phyloP scores from a whole-genome alignment of 2,797 vertebrate species.

The Masticophis lateralis region DNA sequence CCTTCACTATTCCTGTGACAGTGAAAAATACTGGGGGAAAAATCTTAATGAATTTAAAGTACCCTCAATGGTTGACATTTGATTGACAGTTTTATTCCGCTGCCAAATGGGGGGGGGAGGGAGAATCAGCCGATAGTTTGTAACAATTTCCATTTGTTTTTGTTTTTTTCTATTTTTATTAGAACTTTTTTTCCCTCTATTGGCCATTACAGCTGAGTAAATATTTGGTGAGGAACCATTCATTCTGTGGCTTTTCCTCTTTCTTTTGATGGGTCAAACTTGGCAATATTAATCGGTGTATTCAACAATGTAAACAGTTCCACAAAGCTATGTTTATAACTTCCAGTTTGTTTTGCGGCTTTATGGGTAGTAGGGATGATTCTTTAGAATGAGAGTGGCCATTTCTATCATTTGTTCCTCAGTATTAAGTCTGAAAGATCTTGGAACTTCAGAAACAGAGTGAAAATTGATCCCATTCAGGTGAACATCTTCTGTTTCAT shows the following conservation, averaged over 20 bases:
- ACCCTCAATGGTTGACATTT: neutral
- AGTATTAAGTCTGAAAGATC: neutral
- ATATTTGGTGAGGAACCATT: conserved; percentile 2
- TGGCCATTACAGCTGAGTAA: conserved; percentile 12
- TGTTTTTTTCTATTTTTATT: neutral
- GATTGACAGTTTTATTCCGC: neutral
- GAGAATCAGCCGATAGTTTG: neutral
- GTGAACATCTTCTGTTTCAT: neutral
- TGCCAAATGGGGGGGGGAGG: neutral
- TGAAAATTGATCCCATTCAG: conserved; percentile 2
- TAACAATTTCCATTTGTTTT: neutral
- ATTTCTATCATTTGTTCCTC: neutral
- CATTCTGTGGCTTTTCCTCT: conserved; percentile 10
- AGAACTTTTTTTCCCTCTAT: neutral
- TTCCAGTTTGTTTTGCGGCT: conserved; percentile 6
- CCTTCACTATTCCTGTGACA: neutral
- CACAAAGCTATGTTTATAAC: conserved; percentile 3
- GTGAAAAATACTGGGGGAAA: neutral
- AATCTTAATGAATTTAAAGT: neutral
- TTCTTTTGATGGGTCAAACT: conserved; percentile 14
- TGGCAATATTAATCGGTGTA: conserved; percentile 9
- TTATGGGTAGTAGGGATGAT: conserved; percentile 1
- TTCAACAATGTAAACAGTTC: neutral
- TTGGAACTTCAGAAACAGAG: neutral
- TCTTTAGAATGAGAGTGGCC: neutral